A percentile compares a stretch with the other conserved stretches of the same genome.
Conservation (phyloP, 2,888 invertebrate genomes). For the Tineola bisselliella region DNA sequence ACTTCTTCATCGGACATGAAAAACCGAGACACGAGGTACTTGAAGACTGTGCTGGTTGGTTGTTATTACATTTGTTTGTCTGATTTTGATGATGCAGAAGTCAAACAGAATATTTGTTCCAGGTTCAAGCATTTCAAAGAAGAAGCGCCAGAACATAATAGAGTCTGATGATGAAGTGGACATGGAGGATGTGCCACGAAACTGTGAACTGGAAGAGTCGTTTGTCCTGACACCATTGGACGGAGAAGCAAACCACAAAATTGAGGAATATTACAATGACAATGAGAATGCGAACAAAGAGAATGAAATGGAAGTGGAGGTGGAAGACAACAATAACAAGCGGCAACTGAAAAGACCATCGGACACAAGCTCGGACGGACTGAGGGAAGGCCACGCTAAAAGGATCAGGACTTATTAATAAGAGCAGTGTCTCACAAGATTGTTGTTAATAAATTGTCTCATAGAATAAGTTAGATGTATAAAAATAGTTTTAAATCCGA, state of each 20-base stretch:
- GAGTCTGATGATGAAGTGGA: conserved; percentile 36
- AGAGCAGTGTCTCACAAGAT: no score
- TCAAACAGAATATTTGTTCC: no score
- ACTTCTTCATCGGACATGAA: conserved; percentile 46
- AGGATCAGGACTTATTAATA: no score
- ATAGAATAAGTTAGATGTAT: no score
- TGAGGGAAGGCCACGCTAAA: no score
- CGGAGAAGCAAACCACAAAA: conserved; percentile 45
- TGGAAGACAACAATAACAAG: neutral
- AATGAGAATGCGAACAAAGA: no score
- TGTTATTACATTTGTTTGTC: no score
- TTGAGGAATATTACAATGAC: conserved; percentile 47
- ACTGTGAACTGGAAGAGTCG: conserved; percentile 38
- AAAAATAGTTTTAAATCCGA: no score
- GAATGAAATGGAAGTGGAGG: conserved; percentile 16
- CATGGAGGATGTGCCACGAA: conserved; percentile 27
- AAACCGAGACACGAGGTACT: neutral
- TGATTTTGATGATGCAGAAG: no score
- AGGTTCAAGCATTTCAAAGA: neutral
- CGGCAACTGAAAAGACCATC: neutral
- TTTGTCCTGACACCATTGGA: conserved; percentile 36
- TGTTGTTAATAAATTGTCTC: no score
- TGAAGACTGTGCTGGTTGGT: no score
- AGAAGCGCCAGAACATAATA: conserved; percentile 32
- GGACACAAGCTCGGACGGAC: neutral